A percentile compares a stretch with the other conserved stretches of the same genome.
phyloP scores from a whole-genome alignment of 2,888 invertebrate genomes.

The Odontomyia ornata region DNA sequence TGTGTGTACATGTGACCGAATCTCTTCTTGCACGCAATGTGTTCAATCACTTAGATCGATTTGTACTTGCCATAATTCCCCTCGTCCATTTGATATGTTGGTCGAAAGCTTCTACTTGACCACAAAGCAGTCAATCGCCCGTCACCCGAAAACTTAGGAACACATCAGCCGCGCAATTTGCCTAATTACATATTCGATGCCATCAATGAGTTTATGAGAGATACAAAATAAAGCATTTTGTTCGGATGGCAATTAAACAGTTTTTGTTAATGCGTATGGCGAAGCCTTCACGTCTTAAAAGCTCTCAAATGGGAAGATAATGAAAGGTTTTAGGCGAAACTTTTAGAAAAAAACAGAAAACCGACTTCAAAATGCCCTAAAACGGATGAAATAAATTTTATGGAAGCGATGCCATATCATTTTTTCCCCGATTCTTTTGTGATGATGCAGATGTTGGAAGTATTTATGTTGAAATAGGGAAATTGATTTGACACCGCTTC shows the following conservation, averaged over 20 bases:
- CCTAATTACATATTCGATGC: conserved; percentile 39
- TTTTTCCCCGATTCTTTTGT: too few species aligned
- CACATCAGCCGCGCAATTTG: conserved; percentile 36
- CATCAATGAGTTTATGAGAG: conserved; percentile 27
- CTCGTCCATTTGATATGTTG: neutral
- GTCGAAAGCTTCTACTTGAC: conserved; percentile 2
- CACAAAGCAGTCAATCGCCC: neutral
- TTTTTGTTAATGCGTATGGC: conserved; percentile 26
- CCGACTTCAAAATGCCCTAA: too few species aligned
- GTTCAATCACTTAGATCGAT: conserved; percentile 51
- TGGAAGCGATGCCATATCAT: too few species aligned
- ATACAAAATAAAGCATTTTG: conserved; percentile 26
- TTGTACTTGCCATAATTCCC: conserved; percentile 16
- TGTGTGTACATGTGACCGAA: conserved; percentile 45
- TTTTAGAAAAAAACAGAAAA: too few species aligned
- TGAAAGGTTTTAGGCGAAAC: neutral
- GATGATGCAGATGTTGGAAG: too few species aligned
- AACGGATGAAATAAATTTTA: too few species aligned
- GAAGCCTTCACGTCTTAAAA: neutral
- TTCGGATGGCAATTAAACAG: conserved; percentile 36
- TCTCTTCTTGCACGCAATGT: conserved; percentile 52
- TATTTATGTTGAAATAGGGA: too few species aligned
- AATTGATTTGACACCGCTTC: too few species aligned
- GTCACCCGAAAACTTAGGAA: neutral
- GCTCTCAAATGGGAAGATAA: neutral